Evolutionary conservation across 2,113 vertebrate genomes (phyloP).

Genomic region (Gallinago paraguaiae): DNA sequence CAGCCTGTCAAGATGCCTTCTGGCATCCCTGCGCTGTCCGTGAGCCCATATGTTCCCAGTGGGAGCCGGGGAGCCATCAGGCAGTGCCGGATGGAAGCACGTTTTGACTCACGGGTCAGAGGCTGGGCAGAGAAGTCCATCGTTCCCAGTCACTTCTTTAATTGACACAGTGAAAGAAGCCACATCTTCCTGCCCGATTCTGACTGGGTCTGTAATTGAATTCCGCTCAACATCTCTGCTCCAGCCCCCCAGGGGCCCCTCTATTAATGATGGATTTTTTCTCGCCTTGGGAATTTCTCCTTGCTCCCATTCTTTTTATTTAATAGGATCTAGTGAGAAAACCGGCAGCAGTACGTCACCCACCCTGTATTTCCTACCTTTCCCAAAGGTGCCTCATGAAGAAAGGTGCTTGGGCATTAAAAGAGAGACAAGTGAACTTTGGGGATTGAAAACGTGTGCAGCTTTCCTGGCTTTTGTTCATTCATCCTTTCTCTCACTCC

Average conservation of each 20-base stretch:
- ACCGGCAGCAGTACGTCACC: background rate
- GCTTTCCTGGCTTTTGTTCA: background rate
- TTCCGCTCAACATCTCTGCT: slow-evolving; percentile 15
- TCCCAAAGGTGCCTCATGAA: background rate
- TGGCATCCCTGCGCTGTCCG: background rate
- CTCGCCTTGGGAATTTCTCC: slow-evolving; percentile 18
- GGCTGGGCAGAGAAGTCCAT: background rate
- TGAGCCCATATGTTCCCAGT: slow-evolving; percentile 54
- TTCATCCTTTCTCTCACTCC: background rate
- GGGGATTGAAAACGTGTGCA: background rate
- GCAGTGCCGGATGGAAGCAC: slow-evolving; percentile 36
- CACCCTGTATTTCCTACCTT: background rate
- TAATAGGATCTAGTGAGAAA: slow-evolving; percentile 14
- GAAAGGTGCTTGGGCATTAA: background rate
- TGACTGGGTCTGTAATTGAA: slow-evolving; percentile 54
- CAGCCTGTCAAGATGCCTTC: slow-evolving; percentile 37
- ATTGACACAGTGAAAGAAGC: slow-evolving; percentile 54
- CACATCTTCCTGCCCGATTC: slow-evolving; percentile 52
- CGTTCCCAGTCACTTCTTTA: slow-evolving; percentile 16
- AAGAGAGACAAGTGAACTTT: background rate
- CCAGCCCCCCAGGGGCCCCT: background rate
- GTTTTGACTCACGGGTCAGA: slow-evolving; percentile 26
- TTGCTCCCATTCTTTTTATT: slow-evolving; percentile 44
- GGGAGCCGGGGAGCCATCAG: slow-evolving; percentile 33
- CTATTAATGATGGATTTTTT: slow-evolving; percentile 23